Evolutionary conservation across 2,113 vertebrate genomes (phyloP).

Genomic region (Bucco capensis): DNA sequence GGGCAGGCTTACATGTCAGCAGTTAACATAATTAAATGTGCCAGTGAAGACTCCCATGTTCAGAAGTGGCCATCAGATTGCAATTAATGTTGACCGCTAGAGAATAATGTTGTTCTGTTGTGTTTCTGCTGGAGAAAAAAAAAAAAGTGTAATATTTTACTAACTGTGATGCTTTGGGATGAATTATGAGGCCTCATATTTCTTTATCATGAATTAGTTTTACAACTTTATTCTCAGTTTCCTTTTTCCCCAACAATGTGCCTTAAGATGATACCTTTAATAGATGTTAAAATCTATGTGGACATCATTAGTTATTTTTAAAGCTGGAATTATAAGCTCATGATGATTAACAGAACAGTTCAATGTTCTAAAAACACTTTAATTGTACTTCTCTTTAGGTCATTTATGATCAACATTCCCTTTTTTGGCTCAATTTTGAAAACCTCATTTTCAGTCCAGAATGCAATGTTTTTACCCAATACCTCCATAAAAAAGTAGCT

Average conservation of each 20-base stretch:
- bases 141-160: background rate
- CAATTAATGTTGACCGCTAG: background rate
- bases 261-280: constrained; percentile 14
- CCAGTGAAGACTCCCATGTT: background rate
- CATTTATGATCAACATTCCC: background rate
- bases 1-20: background rate
- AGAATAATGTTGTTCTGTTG: background rate
- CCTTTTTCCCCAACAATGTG: background rate
- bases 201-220: constrained; percentile 35
- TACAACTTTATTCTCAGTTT: background rate
- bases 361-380: background rate
- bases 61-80: background rate
- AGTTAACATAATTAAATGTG: background rate
- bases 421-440: background rate
- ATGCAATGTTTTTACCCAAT: background rate
- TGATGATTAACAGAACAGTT: background rate
- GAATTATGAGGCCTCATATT: constrained; percentile 34
- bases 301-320: constrained; percentile 2
- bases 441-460: background rate
- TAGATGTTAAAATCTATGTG: constrained; percentile 2
- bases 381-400: background rate
- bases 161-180: background rate
- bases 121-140: background rate
- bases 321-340: constrained; percentile 7
- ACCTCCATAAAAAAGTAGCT: background rate